Conservation (phyloP, 2,888 invertebrate species). For the Pediacus dermestoides region DNA sequence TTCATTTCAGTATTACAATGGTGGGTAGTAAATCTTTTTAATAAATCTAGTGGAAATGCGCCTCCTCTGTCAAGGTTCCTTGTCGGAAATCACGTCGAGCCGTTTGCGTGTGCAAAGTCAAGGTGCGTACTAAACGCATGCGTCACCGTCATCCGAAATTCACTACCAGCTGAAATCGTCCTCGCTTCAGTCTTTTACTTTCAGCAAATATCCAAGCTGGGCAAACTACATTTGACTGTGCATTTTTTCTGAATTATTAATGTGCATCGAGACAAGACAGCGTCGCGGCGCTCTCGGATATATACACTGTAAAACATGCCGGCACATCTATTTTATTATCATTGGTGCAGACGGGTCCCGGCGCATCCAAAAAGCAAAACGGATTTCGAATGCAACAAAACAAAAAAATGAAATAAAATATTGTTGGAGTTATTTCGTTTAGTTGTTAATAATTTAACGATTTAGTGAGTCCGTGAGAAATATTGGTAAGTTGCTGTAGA, state of each 20-base stretch:
- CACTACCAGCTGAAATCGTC: conserved; percentile 20
- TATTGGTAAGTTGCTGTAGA: too few species aligned
- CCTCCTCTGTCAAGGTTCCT: conserved; percentile 25
- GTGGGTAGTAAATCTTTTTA: conserved; percentile 24
- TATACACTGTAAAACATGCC: too few species aligned
- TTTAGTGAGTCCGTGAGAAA: too few species aligned
- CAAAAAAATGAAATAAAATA: too few species aligned
- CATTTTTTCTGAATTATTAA: conserved; percentile 20
- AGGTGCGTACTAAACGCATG: conserved; percentile 23
- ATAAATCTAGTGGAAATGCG: conserved; percentile 16
- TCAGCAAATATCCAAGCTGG: conserved; percentile 23
- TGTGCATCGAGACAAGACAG: conserved; percentile 18
- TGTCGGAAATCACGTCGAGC: conserved; percentile 24
- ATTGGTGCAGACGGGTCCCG: too few species aligned
- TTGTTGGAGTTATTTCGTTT: too few species aligned
- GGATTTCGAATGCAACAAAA: too few species aligned
- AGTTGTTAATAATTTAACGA: too few species aligned
- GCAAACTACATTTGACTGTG: conserved; percentile 18
- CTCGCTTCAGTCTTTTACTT: conserved; percentile 26
- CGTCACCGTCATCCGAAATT: conserved; percentile 21
- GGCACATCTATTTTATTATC: too few species aligned
- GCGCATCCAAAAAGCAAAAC: too few species aligned
- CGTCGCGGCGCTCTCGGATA: too few species aligned
- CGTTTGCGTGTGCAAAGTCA: conserved; percentile 17
- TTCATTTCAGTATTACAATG: conserved; percentile 17